These are phyloP conservation scores for Cyprinodon tularosa DNA, from an alignment of 2,113 vertebrate genomes.

Conservation along the genomic window DNA sequence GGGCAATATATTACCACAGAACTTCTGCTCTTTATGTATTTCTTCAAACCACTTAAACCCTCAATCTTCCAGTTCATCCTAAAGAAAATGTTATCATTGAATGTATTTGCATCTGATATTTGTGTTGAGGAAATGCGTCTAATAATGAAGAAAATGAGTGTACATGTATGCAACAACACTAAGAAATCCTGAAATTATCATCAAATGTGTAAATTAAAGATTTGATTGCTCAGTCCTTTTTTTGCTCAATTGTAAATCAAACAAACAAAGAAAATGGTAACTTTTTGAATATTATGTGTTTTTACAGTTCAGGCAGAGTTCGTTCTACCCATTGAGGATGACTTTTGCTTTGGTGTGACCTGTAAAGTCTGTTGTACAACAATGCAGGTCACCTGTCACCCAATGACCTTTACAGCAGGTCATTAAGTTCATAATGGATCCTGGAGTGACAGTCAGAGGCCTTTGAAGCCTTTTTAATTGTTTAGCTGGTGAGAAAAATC, in stretches of 20 bases:
- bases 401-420: conserved; percentile 39
- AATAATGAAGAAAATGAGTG: not conserved
- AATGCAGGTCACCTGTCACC: conserved; percentile 46
- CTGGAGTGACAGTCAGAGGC: conserved; percentile 44
- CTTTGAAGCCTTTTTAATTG: conserved; percentile 65
- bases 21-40: not conserved
- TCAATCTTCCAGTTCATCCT: not conserved
- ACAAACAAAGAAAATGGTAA: not conserved
- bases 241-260: not conserved
- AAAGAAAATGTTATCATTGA: no score
- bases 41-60: not conserved
- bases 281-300: not conserved
- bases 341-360: not conserved
- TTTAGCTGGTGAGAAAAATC: conserved; percentile 58
- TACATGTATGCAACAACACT: not conserved
- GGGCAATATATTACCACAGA: not conserved
- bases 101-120: not conserved
- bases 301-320: not conserved
- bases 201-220: not conserved
- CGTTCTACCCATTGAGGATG: not conserved
- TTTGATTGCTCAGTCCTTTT: not conserved
- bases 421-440: conserved; percentile 41
- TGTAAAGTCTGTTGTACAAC: not conserved
- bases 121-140: not conserved
- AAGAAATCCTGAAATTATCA: not conserved